Evolutionary conservation across 2,797 vertebrate species (phyloP).

Genomic region (Esox lucius): DNA sequence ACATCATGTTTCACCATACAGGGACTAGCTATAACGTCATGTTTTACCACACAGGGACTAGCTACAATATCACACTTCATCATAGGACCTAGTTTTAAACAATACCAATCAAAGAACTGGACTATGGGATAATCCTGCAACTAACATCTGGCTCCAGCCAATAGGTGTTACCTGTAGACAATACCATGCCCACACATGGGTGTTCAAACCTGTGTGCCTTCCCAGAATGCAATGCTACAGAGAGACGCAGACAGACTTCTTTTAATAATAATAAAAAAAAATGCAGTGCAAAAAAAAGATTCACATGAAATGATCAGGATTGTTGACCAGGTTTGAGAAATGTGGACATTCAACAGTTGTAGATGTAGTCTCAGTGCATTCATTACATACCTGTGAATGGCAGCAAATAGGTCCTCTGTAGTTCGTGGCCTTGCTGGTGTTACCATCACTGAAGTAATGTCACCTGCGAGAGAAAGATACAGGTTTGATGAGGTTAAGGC

Average conservation of each 20-base stretch:
- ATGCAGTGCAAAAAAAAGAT: too few relatives aligned
- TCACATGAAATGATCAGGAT: too few relatives aligned
- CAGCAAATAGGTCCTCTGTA: constrained; percentile 92
- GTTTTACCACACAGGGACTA: not conserved
- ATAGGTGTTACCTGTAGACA: constrained; percentile 73
- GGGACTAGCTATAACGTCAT: not conserved
- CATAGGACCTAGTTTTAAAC: not conserved
- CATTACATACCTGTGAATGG: constrained; percentile 88
- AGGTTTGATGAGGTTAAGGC: not conserved
- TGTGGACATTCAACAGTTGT: not conserved
- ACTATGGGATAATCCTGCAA: not conserved
- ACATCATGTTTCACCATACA: not conserved
- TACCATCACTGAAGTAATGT: constrained; percentile 66
- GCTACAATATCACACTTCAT: not conserved
- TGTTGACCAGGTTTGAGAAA: not conserved
- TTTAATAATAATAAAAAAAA: too few relatives aligned
- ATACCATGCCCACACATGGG: constrained; percentile 68
- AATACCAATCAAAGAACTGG: not conserved
- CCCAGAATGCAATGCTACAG: constrained; percentile 74
- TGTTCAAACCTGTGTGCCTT: constrained; percentile 72
- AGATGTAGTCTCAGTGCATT: constrained; percentile 11
- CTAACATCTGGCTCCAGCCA: constrained; percentile 49
- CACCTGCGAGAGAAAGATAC: constrained; percentile 56
- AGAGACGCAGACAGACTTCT: constrained; percentile 46
- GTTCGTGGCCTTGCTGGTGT: constrained; percentile 80